phyloP scores from a whole-genome alignment of 2,888 invertebrate species.

The Cephus pygmeus region DNA sequence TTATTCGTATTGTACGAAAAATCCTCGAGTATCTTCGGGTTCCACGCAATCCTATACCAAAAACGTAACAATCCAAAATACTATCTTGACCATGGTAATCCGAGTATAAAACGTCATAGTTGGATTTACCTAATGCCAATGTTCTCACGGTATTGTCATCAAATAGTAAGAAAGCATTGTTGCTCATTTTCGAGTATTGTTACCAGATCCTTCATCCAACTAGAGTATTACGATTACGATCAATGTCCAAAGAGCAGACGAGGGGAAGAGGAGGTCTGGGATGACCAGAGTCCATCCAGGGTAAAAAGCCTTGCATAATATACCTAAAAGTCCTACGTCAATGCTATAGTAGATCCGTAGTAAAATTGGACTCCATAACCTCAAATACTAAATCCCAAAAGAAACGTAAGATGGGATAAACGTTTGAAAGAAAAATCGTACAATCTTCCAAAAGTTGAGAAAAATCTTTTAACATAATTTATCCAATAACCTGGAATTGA shows the following conservation, averaged over 20 bases:
- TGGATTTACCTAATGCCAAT: conserved; percentile 37
- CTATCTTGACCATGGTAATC: conserved; percentile 26
- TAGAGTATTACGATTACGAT: conserved; percentile 34
- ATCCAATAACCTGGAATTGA: not conserved
- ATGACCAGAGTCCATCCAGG: not conserved
- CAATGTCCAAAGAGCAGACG: conserved; percentile 13
- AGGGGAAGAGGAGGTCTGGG: not conserved
- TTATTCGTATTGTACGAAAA: not conserved
- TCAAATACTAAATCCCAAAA: not conserved
- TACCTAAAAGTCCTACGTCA: not conserved
- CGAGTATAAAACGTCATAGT: conserved; percentile 26
- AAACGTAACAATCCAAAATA: not conserved
- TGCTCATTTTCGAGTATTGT: conserved; percentile 27
- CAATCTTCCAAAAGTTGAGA: not conserved
- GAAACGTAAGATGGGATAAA: not conserved
- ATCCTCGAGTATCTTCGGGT: not conserved
- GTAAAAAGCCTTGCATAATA: not conserved
- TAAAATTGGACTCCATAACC: not conserved
- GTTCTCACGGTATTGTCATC: conserved; percentile 33
- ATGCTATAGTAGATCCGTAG: not conserved
- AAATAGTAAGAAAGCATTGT: conserved; percentile 32
- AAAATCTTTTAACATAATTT: not conserved
- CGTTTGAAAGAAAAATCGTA: not conserved
- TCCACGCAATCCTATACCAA: not conserved
- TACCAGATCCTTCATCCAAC: conserved; percentile 26